Evolutionary conservation across 2,113 vertebrate species (phyloP), one percentile per base, ranked within the genome.

Genomic region (Astatoreochromis straeleni): DNA sequence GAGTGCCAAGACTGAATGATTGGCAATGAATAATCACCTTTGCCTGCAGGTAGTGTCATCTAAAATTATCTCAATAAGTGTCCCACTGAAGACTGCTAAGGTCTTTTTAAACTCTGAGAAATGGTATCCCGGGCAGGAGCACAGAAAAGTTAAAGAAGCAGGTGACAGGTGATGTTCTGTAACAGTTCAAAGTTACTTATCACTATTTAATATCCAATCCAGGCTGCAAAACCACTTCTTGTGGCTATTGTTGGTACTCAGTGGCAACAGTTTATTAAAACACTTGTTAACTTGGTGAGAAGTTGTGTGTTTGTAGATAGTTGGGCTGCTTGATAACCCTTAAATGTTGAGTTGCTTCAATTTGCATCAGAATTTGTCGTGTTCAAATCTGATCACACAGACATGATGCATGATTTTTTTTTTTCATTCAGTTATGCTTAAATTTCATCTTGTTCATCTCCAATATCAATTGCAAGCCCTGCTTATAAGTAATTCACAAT

Each of bases 1-100:
- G 45, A 85, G 47, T 91, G 90, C 88, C 81, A 78, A 24, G 51
- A 63, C 68, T 80, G 49, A 85, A 81, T 68, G 65, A 86, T 91
- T 78, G 83, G 47, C n/a, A 58, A 19, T 80, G 45, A 90, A 81
- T 73, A 73, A 85, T 82, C 63, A 60, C 80, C 24, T 7, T 51
- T 21, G 24, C 7, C 19, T 55, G 10, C 49, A 87, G 82, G 79
- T 84, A 7, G 42, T 86, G 26, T 45, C 80, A 68, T 87, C n/a
- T 42, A 26, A 85, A 85, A 24, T 21, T 19, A 53, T 87, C 80
- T 58, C 40, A 13, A 70, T 63, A 38, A 82, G 1, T 31, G 31
- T 7, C 55, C 42, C 29, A 12, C 9, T 80, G 17, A 80, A 40
- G 17, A 17, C 24, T 70, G 53, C 9, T 16, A 14, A 73, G 68